Evolutionary conservation across 1,140 invertebrate genomes (phyloP).

Genomic region (Glomeris maerens): DNA sequence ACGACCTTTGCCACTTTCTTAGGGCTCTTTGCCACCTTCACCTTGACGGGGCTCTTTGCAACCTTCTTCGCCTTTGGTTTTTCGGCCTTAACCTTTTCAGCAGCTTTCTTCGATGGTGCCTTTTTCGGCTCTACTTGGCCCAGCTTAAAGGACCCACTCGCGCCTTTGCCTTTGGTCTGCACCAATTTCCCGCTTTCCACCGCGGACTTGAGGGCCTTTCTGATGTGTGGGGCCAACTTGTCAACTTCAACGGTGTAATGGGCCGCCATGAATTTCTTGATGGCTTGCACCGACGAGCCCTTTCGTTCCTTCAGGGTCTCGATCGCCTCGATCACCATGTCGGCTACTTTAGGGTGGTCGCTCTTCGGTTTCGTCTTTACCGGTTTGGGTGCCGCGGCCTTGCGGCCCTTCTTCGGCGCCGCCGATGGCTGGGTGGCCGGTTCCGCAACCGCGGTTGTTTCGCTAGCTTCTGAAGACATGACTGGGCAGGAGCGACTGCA

Average conservation of each 20-base stretch:
- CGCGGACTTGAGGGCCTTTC: conserved; percentile 19
- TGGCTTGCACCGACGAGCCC: conserved; percentile 44
- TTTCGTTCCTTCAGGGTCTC: conserved; percentile 41
- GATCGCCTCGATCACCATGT: conserved; percentile 41
- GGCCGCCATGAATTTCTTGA: conserved; percentile 45
- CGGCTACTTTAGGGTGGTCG: conserved; percentile 26
- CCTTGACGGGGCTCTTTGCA: conserved; percentile 1
- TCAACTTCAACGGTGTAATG: conserved; percentile 39
- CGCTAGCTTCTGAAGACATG: no score
- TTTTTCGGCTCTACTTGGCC: conserved; percentile 10
- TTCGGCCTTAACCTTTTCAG: no score
- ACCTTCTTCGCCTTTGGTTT: conserved; percentile 8
- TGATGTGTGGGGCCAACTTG: conserved; percentile 16
- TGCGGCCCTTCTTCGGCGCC: neutral
- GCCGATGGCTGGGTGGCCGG: neutral
- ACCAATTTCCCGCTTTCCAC: conserved; percentile 17
- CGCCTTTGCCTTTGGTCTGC: conserved; percentile 21
- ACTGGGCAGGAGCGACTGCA: no score
- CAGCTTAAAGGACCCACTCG: conserved; percentile 20
- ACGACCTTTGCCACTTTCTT: neutral
- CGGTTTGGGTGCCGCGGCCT: conserved; percentile 1
- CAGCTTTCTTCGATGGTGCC: neutral
- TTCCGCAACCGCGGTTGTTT: neutral
- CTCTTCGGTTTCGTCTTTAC: conserved; percentile 12
- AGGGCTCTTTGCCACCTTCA: no score